A percentile compares a stretch with the other conserved stretches of the same genome.
phyloP scores from a whole-genome alignment of 2,888 invertebrate genomes.

The Melanostoma mellinum region DNA sequence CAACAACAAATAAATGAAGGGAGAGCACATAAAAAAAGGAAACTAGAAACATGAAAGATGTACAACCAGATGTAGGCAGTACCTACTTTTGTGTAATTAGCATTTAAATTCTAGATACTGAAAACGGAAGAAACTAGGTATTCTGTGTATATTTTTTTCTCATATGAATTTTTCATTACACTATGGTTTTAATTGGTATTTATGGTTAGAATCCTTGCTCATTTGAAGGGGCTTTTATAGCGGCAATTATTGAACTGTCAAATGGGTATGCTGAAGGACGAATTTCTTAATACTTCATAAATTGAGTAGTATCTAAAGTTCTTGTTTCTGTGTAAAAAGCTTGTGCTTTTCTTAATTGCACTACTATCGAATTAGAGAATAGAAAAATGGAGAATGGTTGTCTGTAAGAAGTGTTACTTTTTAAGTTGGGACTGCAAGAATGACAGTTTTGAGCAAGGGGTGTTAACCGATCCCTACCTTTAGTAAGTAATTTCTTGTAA shows the following conservation, averaged over 20 bases:
- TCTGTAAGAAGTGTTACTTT: too few relatives aligned
- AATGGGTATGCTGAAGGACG: slow-evolving; percentile 3
- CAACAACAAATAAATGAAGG: slow-evolving; percentile 1
- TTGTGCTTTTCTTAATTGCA: too few relatives aligned
- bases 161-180: neutral
- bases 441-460: too few relatives aligned
- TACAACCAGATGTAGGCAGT: slow-evolving; percentile 51
- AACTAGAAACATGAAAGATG: slow-evolving; percentile 36
- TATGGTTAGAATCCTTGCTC: slow-evolving; percentile 30
- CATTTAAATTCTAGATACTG: slow-evolving; percentile 57
- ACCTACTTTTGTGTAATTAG: slow-evolving; percentile 51
- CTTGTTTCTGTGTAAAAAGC: too few relatives aligned
- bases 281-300: too few relatives aligned
- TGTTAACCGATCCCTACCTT: too few relatives aligned
- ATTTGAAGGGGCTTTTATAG: slow-evolving; percentile 26
- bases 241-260: slow-evolving; percentile 10
- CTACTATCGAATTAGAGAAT: too few relatives aligned
- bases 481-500: too few relatives aligned
- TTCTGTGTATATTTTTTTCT: neutral
- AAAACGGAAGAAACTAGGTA: slow-evolving; percentile 31
- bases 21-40: slow-evolving; percentile 25
- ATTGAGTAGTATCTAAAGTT: too few relatives aligned
- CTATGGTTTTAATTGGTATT: slow-evolving; percentile 30
- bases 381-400: too few relatives aligned
- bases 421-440: too few relatives aligned